Base-by-base conservation (phyloP, 2,888 invertebrate genomes). In the Theretra japonica region DNA sequence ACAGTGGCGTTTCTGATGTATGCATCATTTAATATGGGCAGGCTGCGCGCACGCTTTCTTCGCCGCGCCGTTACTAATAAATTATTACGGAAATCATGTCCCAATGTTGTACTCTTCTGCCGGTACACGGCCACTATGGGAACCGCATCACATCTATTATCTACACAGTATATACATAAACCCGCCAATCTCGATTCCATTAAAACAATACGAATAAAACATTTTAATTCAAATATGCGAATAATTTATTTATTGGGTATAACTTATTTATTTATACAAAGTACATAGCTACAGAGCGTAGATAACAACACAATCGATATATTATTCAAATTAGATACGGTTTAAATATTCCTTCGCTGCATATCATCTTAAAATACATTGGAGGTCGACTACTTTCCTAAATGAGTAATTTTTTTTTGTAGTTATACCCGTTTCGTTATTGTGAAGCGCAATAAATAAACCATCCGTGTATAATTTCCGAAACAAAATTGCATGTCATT, bases 31-130 rank as follows among this genome's bases (percentile, higher is more conserved):
- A 86, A 87, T 87, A 85, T 83, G 84, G 83, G 84, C 84, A 82
- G 79, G 82, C 82, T 77, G 78, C 78, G 86, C 82, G 87, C 89
- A 88, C 88, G 87, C 88, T 90, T 89, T 89, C 89, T 83, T 86
- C 83, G 86, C 85, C 87, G 85, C 83, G 86, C 85, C 87, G 85
- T 88, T 86, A 87, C 86, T 84, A 86, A 90, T 90, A 90, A 90
- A 91, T 92, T 92, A 91, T 92, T 89, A 92, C 91, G 89, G 90
- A 89, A 87, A 91, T 90, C 89, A 91, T 91, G 91, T 91, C 88
- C 82, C 85, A 84, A 86, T 88, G 86, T 85, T 88, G 87, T 83
- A 87, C 86, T 87, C 82, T 87, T 85, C 83, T 83, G 84, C 82
- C 77, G 82, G 82, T 80, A 78, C 84, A 83, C 85, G 83, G 86